Evolutionary conservation across 2,113 vertebrate species (phyloP).

Genomic region (Sitta europaea): DNA sequence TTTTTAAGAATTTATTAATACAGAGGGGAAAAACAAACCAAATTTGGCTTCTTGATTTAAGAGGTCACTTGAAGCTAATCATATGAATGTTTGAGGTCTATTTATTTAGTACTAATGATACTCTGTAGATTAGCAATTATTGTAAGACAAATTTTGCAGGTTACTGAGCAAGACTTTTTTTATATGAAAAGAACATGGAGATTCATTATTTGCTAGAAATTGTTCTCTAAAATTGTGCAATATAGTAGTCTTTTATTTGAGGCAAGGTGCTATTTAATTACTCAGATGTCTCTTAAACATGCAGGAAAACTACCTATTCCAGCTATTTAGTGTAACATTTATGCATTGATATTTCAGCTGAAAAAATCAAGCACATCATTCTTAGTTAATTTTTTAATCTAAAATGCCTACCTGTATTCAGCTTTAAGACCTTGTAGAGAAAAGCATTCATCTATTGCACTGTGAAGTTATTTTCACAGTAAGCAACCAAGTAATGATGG

Average conservation of each 20-base stretch:
- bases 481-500: background rate
- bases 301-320: background rate
- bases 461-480: background rate
- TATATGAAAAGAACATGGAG: background rate
- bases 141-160: background rate
- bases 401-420: background rate
- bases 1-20: background rate
- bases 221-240: background rate
- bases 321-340: background rate
- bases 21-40: background rate
- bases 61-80: background rate
- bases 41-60: background rate
- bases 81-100: background rate
- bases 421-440: background rate
- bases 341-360: background rate
- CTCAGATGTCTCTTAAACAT: background rate
- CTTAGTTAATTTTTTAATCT: background rate
- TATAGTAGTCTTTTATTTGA: background rate
- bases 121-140: background rate
- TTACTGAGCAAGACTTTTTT: background rate
- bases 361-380: background rate
- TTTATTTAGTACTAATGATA: conserved; percentile 6
- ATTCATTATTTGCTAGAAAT: background rate
- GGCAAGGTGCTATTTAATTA: background rate
- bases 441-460: background rate